A percentile compares a stretch with the other conserved stretches of the same genome.
These are phyloP conservation scores for Echinometra lucunter DNA, from an alignment of 53 echinoderm and acorn worm genomes.

Conservation along the genomic window DNA sequence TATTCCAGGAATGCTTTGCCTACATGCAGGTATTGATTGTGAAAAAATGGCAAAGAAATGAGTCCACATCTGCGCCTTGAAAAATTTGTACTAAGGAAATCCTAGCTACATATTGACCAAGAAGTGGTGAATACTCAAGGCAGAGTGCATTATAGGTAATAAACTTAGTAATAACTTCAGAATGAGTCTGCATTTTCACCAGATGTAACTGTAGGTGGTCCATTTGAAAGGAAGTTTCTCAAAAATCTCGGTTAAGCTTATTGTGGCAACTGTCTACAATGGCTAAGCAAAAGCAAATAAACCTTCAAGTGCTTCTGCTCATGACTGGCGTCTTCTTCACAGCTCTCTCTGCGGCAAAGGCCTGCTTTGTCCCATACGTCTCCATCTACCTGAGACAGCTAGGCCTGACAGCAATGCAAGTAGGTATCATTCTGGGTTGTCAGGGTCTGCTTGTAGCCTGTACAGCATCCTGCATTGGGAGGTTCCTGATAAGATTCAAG, in stretches of 20 bases:
- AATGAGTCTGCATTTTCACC: background rate
- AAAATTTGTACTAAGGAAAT: too few relatives aligned
- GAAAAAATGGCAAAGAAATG: background rate
- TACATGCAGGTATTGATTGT: background rate
- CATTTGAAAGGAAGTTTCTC: background rate
- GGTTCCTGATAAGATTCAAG: conserved; percentile 74
- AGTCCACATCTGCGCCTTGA: background rate
- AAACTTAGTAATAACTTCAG: background rate
- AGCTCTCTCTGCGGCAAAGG: conserved; percentile 85
- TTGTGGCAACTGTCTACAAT: conserved; percentile 55
- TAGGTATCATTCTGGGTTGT: conserved; percentile 82
- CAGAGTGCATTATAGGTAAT: background rate
- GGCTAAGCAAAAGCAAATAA: conserved; percentile 79
- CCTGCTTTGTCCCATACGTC: conserved; percentile 86
- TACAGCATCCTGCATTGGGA: conserved; percentile 80
- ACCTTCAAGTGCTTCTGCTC: conserved; percentile 74
- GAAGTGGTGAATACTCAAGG: background rate
- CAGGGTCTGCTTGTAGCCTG: conserved; percentile 78
- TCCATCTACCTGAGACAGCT: conserved; percentile 90
- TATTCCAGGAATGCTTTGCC: background rate
- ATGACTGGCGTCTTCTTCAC: conserved; percentile 82
- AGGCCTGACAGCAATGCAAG: conserved; percentile 82
- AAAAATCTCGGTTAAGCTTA: background rate
- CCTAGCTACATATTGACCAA: background rate
- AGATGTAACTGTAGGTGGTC: background rate